Evolutionary conservation across 2,113 vertebrate species (phyloP).

Genomic region (Sialia sialis): DNA sequence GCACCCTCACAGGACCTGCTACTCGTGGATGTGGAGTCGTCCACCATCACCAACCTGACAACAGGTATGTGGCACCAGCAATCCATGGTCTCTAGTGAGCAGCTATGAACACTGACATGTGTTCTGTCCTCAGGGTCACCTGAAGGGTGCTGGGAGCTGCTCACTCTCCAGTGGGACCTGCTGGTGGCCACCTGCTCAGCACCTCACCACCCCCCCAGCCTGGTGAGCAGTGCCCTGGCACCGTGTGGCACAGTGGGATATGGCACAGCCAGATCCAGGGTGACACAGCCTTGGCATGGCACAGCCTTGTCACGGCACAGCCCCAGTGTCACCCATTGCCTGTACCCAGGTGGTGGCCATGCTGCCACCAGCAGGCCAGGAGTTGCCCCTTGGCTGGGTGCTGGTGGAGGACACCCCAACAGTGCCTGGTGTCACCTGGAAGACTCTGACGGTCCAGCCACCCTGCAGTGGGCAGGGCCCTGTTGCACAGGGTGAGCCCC

Average conservation of each 20-base stretch:
- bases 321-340: not conserved
- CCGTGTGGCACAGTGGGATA: rapidly evolving
- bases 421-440: conserved; percentile 75
- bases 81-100: rapidly evolving
- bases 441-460: conserved; percentile 66
- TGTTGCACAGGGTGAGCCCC: rapidly evolving
- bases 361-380: conserved; percentile 53
- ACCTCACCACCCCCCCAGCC: conserved; percentile 79
- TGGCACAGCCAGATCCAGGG: not conserved
- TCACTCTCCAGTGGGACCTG: conserved; percentile 84
- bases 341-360: conserved; percentile 70
- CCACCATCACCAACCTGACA: conserved; percentile 61
- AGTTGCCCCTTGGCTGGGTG: conserved; percentile 62
- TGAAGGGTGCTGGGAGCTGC: conserved; percentile 74
- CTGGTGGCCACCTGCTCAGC: conserved; percentile 88
- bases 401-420: conserved; percentile 57
- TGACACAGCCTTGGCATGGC: not conserved
- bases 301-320: not conserved
- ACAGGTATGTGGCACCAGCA: not conserved
- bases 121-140: conserved; percentile 46
- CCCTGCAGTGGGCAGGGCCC: not conserved
- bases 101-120: not conserved
- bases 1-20: conserved; percentile 64
- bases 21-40: conserved; percentile 55
- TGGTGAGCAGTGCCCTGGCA: conserved; percentile 70